phyloP scores from a whole-genome alignment of 2,888 invertebrate genomes.

The Habrosyne pyritoides region DNA sequence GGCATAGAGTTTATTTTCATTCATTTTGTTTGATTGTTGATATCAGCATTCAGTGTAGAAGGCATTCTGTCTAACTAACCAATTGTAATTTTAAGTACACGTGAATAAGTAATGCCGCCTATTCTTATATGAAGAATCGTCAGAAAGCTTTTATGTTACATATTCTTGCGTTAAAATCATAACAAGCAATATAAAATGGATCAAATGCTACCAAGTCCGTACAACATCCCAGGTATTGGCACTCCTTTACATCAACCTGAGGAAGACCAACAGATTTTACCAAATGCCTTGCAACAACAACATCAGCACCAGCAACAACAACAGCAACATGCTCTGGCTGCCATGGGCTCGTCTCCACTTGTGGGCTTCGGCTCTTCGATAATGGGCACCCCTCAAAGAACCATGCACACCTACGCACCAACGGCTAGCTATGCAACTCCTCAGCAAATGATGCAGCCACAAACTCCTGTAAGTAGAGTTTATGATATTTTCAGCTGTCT shows the following conservation, averaged over 20 bases:
- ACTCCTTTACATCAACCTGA: constrained; percentile 95
- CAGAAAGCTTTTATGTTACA: background rate
- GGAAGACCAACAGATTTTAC: constrained; percentile 94
- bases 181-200: constrained; percentile 85
- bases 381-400: constrained; percentile 87
- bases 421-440: constrained; percentile 90
- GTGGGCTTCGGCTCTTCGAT: constrained; percentile 85
- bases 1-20: too few relatives aligned
- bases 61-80: too few relatives aligned
- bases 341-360: constrained; percentile 84
- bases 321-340: constrained; percentile 79
- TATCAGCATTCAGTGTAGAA: too few relatives aligned
- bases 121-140: background rate
- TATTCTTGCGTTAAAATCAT: background rate
- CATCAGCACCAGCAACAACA: constrained; percentile 90
- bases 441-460: constrained; percentile 94
- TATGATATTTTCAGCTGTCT: background rate
- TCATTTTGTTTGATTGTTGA: too few relatives aligned
- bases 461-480: constrained; percentile 88
- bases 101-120: background rate
- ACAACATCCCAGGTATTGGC: constrained; percentile 94
- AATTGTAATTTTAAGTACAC: too few relatives aligned
- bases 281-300: constrained; percentile 92
- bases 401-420: constrained; percentile 90
- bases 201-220: constrained; percentile 95